Base-by-base conservation (phyloP, 2,888 invertebrate species). In the Dasypolia templi region DNA sequence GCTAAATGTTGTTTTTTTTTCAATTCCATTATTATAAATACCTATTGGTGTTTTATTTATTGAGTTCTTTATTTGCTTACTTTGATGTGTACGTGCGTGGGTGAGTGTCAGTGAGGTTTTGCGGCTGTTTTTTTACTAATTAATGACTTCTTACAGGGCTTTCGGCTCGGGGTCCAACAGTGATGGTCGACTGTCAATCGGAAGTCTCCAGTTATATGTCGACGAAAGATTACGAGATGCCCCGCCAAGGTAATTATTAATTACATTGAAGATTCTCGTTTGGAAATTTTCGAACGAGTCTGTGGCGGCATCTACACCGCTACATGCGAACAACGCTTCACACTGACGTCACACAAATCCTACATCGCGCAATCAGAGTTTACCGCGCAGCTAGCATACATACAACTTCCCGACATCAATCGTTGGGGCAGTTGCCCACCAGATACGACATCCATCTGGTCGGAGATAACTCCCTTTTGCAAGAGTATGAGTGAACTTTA, bases 201-300 rank as follows among this genome's bases (percentile, higher is more conserved):
- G 95, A 72, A 96, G 96, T 83, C 88, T 96, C 22, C 96, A 96
- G 83, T 79, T 95, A 51, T 94, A 96, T 77, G 92, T 96, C 29
- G 94, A 96, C 11, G 93, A 95, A 86, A 92, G 96, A 81, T 88
- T 96, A 79, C 87, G 95, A 71, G 95, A 96, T 75, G 95, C 95
- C 17, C 96, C 96, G 3, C 96, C 96, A 56, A 94, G 94, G 96
- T 95, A 91, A 80, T 22, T 9, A 39, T 44, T 26, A 58, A 1
- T 9, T 35, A 17, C 0, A 53, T 26, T 46, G 1, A 42, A 17
- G 42, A 26, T 29, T 53, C 62, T 44, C 26, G n/a, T n/a, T n/a
- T n/a, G n/a, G n/a, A n/a, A n/a, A n/a, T n/a, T n/a, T n/a, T n/a
- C n/a, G n/a, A n/a, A n/a, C n/a, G n/a, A n/a, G n/a, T n/a, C n/a